Evolutionary conservation across 1,140 invertebrate genomes (phyloP).

Genomic region (Trichonephila clavata): DNA sequence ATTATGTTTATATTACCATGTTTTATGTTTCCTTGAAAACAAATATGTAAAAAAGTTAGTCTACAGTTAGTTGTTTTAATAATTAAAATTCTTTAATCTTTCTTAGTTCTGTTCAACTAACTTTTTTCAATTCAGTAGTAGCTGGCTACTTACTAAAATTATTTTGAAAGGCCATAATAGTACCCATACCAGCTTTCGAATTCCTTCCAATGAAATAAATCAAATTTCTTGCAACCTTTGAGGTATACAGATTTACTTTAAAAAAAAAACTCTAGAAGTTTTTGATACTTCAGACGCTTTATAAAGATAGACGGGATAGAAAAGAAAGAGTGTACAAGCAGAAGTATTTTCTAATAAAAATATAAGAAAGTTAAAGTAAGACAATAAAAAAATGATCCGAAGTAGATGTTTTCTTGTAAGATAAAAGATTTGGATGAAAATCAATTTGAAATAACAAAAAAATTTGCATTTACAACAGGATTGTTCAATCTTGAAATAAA

Average conservation of each 20-base stretch:
- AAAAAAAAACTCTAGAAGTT: background rate
- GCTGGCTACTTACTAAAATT: background rate
- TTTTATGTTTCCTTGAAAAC: too few relatives aligned
- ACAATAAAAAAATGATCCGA: background rate
- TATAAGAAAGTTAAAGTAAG: background rate
- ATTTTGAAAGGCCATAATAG: background rate
- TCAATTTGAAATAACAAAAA: too few relatives aligned
- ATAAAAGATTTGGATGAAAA: background rate
- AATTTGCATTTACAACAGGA: too few relatives aligned
- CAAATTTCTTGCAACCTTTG: background rate
- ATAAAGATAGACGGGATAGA: background rate
- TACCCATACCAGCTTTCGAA: background rate
- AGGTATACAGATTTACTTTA: background rate
- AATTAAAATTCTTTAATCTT: too few relatives aligned
- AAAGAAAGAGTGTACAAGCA: background rate
- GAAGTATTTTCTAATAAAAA: conserved; percentile 5
- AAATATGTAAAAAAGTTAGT: too few relatives aligned
- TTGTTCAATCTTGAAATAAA: too few relatives aligned
- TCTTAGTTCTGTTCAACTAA: too few relatives aligned
- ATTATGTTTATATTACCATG: too few relatives aligned
- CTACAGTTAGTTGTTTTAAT: too few relatives aligned
- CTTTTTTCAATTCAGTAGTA: too few relatives aligned
- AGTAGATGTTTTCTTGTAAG: background rate
- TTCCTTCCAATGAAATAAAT: background rate
- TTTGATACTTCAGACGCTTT: background rate